Base-by-base conservation (phyloP, 2,888 invertebrate genomes). In the Eilema griseolum region DNA sequence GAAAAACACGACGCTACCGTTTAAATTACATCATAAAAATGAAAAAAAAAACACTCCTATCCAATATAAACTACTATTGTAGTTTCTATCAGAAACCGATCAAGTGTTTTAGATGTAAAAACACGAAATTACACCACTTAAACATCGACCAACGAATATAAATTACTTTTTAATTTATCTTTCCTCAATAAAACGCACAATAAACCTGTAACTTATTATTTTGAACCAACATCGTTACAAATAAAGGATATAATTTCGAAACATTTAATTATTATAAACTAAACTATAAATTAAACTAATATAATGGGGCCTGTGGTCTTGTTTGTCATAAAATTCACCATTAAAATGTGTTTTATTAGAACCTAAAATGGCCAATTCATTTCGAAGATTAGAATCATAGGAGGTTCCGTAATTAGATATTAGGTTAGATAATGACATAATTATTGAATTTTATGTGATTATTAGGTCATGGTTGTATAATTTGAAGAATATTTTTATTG, bases 331-430 rank as follows among this genome's bases (percentile, higher is more conserved):
- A 85, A 82, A 83, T 69, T 73, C 71, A 75, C 75, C 67, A 79
- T 82, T 74, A 85, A 83, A 77, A 75, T 66, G 77, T 79, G 74
- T 83, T 82, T 80, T 79, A 83, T 79, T 73, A 60, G 33, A 66
- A 59, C 23, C 63, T 61, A 75, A 77, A 80, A 57, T 76, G 72
- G 77, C 76, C 75, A 83, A 85, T 85, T 85, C 83, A 82, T 84
- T 78, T 75, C 23, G 24, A 2, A 67, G 85, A 84, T 85, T 70
- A 74, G 16, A 66, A 84, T 85, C 84, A 10, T 41, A 64, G 76
- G 59, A 75, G 75, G 73, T 74, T 70, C 62, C 57, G 74, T 83
- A 82, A 82, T 75, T 70, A 83, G 77, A 79, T 75, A 83, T 74
- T 77, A 75, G 71, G 69, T 31, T 37, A 70, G 64, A 71, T 83